phyloP scores from a whole-genome alignment of 2,797 vertebrate species.

The Pipistrellus pipistrellus region DNA sequence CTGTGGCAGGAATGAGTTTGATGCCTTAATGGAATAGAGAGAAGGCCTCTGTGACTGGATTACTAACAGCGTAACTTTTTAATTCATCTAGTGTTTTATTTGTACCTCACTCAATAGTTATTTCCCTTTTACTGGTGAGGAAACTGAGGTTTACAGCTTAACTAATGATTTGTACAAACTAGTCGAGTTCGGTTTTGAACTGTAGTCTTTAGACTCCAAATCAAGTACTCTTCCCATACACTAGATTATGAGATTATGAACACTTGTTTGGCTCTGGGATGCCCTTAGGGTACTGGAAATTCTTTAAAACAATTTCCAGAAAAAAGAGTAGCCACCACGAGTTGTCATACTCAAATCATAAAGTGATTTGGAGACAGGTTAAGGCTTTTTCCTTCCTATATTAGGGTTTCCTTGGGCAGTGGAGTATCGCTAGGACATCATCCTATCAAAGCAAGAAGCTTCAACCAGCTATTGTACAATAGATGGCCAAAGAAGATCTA shows the following conservation, averaged over 20 bases:
- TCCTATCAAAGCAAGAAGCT: not conserved
- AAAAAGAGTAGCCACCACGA: not conserved
- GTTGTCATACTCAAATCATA: not conserved
- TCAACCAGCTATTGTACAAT: too few relatives aligned
- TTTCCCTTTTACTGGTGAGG: constrained; percentile 16
- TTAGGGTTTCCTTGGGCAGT: not conserved
- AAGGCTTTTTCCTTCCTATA: not conserved
- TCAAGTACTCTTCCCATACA: not conserved
- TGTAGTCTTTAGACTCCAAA: not conserved
- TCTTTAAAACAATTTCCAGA: not conserved
- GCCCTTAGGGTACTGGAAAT: not conserved
- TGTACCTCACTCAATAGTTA: not conserved
- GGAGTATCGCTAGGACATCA: not conserved
- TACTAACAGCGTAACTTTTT: not conserved
- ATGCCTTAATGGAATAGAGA: not conserved
- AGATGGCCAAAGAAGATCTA: not conserved
- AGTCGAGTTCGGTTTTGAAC: not conserved
- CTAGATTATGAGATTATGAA: not conserved
- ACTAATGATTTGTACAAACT: constrained; percentile 9
- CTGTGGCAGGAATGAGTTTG: not conserved
- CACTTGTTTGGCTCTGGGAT: not conserved
- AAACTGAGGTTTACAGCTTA: constrained; percentile 10
- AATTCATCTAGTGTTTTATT: constrained; percentile 1
- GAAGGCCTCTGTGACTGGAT: not conserved
- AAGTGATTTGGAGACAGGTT: not conserved